phyloP scores from a whole-genome alignment of 2,888 invertebrate species.

The Drosophila dives region DNA sequence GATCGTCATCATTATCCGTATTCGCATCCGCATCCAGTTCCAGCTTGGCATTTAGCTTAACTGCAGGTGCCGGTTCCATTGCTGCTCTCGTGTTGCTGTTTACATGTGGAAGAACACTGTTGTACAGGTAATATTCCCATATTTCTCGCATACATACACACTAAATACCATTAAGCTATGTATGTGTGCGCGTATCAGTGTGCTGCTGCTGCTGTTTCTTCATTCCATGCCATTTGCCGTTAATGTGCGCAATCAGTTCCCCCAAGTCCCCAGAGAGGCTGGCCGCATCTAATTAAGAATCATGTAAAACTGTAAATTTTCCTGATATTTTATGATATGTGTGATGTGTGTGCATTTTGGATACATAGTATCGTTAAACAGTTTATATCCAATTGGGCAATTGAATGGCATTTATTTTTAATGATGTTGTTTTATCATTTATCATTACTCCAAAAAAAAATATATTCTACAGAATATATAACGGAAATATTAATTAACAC shows the following conservation, averaged over 20 bases:
- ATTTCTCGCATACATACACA: constrained; percentile 26
- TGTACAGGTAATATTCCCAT: constrained; percentile 60
- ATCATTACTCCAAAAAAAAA: not conserved
- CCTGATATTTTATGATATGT: not conserved
- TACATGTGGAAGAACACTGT: constrained; percentile 45
- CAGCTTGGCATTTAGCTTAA: constrained; percentile 34
- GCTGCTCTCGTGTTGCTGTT: constrained; percentile 48
- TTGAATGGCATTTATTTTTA: not conserved
- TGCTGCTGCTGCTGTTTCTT: constrained; percentile 19
- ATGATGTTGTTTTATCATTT: not conserved
- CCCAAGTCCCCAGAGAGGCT: constrained; percentile 16
- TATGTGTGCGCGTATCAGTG: constrained; percentile 19
- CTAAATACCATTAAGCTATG: constrained; percentile 2
- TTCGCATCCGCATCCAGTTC: constrained; percentile 23
- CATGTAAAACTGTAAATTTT: constrained; percentile 2
- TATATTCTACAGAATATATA: not conserved
- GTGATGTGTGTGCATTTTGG: not conserved
- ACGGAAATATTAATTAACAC: not conserved
- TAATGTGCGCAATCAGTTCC: constrained; percentile 27
- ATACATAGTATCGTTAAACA: not conserved
- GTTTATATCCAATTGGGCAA: not conserved
- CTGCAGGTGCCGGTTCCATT: constrained; percentile 53
- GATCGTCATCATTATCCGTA: constrained; percentile 4
- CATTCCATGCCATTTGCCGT: constrained; percentile 34
- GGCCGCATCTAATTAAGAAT: constrained; percentile 17